phyloP scores from a whole-genome alignment of 2,113 vertebrate genomes.

The Passerina amoena region DNA sequence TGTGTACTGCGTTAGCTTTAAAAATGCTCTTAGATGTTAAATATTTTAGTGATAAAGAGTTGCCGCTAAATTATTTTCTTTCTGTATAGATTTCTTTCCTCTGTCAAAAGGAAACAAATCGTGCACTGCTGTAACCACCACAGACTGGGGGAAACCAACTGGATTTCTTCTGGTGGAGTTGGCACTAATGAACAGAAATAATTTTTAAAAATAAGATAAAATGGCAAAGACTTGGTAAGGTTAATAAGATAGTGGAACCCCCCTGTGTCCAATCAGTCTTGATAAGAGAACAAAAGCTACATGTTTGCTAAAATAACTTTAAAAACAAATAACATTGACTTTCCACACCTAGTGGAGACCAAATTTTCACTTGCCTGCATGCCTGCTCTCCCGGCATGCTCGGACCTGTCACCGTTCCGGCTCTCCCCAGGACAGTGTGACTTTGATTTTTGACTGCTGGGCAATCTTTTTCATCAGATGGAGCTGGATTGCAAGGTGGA shows the following conservation, averaged over 20 bases:
- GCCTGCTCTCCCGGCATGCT: conserved; percentile 71
- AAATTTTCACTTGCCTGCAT: conserved; percentile 78
- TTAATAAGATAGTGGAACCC: conserved; percentile 51
- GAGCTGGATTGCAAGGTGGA: conserved; percentile 81
- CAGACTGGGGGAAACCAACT: not conserved
- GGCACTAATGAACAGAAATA: conserved; percentile 40
- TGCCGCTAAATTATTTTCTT: not conserved
- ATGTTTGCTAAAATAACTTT: conserved; percentile 69
- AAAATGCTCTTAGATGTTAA: conserved; percentile 5
- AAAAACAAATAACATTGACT: conserved; percentile 69
- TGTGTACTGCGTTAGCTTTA: conserved; percentile 13
- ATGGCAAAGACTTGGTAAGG: conserved; percentile 1
- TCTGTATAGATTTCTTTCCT: not conserved
- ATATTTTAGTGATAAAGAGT: not conserved
- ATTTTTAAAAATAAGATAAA: not conserved
- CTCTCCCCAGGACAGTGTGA: conserved; percentile 68
- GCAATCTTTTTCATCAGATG: conserved; percentile 85
- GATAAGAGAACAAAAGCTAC: conserved; percentile 47
- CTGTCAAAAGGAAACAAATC: not conserved
- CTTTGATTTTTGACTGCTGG: conserved; percentile 80
- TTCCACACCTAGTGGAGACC: conserved; percentile 75
- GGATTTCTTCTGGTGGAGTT: not conserved
- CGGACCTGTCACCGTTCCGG: conserved; percentile 66
- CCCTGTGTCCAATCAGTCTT: not conserved
- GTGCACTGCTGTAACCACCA: not conserved